These are phyloP conservation scores for Latrodectus hesperus DNA, from an alignment of 2,888 invertebrate species.

Conservation along the genomic window DNA sequence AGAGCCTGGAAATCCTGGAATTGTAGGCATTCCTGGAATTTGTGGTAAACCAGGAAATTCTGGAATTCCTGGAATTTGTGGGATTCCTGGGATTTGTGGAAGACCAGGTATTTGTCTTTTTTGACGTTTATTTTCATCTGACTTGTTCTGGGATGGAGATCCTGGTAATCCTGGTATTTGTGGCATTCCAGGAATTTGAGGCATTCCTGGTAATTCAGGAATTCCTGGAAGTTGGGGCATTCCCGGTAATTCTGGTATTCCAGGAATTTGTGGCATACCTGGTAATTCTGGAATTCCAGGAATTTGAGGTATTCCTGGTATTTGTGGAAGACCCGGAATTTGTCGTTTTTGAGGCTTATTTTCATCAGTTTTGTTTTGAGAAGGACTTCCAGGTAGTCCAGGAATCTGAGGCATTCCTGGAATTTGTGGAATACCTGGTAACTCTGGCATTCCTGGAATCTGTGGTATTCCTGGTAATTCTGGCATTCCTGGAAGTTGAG, in stretches of 20 bases:
- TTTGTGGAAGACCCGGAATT: slow-evolving; percentile 7
- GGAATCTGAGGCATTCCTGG: slow-evolving; percentile 57
- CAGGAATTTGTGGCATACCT: slow-evolving; percentile 17
- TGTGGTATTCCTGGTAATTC: slow-evolving; percentile 27
- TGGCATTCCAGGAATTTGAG: slow-evolving; percentile 26
- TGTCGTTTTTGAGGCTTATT: slow-evolving; percentile 3
- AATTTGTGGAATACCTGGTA: slow-evolving; percentile 24
- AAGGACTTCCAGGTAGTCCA: slow-evolving; percentile 27
- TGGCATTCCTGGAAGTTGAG: slow-evolving; percentile 42
- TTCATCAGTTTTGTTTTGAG: neutral
- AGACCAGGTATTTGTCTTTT: slow-evolving; percentile 12
- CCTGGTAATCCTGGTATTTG: slow-evolving; percentile 27
- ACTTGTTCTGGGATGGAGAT: neutral
- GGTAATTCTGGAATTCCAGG: slow-evolving; percentile 27
- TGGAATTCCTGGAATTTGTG: slow-evolving; percentile 28
- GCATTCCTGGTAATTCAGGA: slow-evolving; percentile 28
- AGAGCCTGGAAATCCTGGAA: slow-evolving; percentile 11
- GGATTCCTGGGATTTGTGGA: slow-evolving; percentile 19
- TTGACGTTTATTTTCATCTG: neutral
- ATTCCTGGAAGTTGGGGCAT: slow-evolving; percentile 31
- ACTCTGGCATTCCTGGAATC: slow-evolving; percentile 26
- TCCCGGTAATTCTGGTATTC: slow-evolving; percentile 28
- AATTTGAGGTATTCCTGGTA: slow-evolving; percentile 19
- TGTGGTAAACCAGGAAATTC: slow-evolving; percentile 41
- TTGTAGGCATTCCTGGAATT: slow-evolving; percentile 29